A percentile compares a stretch with the other conserved stretches of the same genome.
Evolutionary conservation across 2,888 invertebrate species (phyloP).

Genomic region (Plebejus melissa): DNA sequence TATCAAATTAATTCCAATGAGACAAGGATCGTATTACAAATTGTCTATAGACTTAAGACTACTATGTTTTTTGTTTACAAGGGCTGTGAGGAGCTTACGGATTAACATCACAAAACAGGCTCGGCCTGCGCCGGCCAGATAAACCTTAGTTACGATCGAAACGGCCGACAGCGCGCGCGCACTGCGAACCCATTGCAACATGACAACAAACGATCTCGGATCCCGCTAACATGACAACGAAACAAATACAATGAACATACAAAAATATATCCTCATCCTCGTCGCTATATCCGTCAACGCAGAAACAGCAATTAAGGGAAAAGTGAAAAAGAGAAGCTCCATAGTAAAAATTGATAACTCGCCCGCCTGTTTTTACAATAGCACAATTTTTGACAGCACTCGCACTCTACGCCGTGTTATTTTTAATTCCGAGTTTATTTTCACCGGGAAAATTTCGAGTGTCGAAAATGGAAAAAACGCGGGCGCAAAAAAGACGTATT

Average conservation of each 20-base stretch:
- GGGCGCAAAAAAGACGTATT: conserved; percentile 59
- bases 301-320: conserved; percentile 62
- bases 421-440: conserved; percentile 66
- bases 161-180: conserved; percentile 69
- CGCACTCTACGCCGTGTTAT: conserved; percentile 62
- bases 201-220: conserved; percentile 20
- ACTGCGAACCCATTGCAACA: conserved; percentile 31
- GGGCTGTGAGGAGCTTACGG: conserved; percentile 57
- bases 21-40: conserved; percentile 26
- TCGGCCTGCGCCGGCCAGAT: conserved; percentile 62
- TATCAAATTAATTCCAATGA: conserved; percentile 23
- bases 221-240: conserved; percentile 17
- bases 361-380: conserved; percentile 56
- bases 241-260: conserved; percentile 14
- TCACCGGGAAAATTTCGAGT: conserved; percentile 73
- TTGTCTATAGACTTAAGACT: conserved; percentile 27
- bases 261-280: conserved; percentile 27
- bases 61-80: conserved; percentile 57
- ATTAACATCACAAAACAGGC: conserved; percentile 65
- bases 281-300: conserved; percentile 48
- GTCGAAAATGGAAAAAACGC: conserved; percentile 51
- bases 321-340: conserved; percentile 69
- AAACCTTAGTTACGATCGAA: conserved; percentile 70
- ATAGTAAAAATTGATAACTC: conserved; percentile 62
- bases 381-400: conserved; percentile 66